phyloP scores from a whole-genome alignment of 2,797 vertebrate genomes.

The Myiotriccus ornatus region DNA sequence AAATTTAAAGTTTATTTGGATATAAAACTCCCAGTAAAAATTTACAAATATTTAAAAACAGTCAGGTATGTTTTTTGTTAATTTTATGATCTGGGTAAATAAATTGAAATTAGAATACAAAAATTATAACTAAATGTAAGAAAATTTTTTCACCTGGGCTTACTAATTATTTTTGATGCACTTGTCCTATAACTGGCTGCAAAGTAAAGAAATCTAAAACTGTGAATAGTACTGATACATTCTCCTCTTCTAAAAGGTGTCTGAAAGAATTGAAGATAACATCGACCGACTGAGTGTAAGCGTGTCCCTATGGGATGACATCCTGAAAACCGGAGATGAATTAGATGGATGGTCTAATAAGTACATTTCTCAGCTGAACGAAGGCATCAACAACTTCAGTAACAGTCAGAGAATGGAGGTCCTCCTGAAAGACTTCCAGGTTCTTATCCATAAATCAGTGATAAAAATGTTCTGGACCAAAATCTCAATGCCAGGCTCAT shows the following conservation, averaged over 20 bases:
- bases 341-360: conserved; percentile 85
- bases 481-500: neutral
- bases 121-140: neutral
- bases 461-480: neutral
- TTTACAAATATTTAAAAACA: neutral
- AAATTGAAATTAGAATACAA: neutral
- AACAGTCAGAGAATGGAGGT: conserved; percentile 79
- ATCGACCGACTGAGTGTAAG: conserved; percentile 80
- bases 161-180: neutral
- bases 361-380: conserved; percentile 81
- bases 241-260: conserved; percentile 76
- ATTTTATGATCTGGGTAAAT: neutral
- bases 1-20: neutral
- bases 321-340: conserved; percentile 83
- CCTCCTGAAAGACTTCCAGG: conserved; percentile 87
- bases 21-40: neutral
- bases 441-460: conserved; percentile 40
- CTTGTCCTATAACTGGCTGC: neutral
- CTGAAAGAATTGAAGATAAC: conserved; percentile 88
- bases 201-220: neutral
- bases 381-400: conserved; percentile 81
- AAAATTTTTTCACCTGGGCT: neutral
- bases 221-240: neutral
- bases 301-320: conserved; percentile 87
- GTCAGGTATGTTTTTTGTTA: neutral